A percentile compares a stretch with the other conserved stretches of the same genome.
These are phyloP conservation scores for Copidosoma floridanum DNA, from an alignment of 1,140 invertebrate genomes.

Conservation along the genomic window DNA sequence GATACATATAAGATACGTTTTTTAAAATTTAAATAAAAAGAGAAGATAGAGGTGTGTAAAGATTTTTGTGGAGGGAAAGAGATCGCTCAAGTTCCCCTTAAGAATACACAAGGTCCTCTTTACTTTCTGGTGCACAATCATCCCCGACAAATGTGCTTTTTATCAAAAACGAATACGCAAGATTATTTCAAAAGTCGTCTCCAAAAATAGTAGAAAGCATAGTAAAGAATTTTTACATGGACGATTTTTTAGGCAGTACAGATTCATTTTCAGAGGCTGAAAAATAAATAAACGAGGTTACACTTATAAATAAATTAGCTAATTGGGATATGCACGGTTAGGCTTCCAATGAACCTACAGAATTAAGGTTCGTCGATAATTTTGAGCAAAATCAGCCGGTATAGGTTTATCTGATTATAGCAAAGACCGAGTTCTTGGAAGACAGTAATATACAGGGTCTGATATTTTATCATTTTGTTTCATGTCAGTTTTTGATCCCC, in stretches of 20 bases:
- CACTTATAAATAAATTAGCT: neutral
- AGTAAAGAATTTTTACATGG: neutral
- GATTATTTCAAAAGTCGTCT: neutral
- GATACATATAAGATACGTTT: too few relatives aligned
- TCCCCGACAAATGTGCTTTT: constrained; percentile 7
- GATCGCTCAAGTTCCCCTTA: neutral
- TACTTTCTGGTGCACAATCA: neutral
- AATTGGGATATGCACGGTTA: constrained; percentile 14
- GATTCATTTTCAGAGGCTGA: neutral
- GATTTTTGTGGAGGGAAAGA: too few relatives aligned
- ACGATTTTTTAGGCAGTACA: constrained; percentile 6
- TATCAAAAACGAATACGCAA: constrained; percentile 34
- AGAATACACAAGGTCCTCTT: neutral
- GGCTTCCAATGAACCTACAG: constrained; percentile 11
- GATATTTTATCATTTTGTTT: too few relatives aligned
- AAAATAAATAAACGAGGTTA: neutral
- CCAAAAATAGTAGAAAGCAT: neutral
- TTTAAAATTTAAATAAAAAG: too few relatives aligned
- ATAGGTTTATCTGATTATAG: too few relatives aligned
- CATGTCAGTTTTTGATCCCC: too few relatives aligned
- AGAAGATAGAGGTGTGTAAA: too few relatives aligned
- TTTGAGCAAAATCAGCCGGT: too few relatives aligned
- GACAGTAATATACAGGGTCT: too few relatives aligned
- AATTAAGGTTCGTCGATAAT: too few relatives aligned
- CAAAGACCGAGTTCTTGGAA: too few relatives aligned